Evolutionary conservation across 2,797 vertebrate genomes (phyloP).

Genomic region (Acanthopagrus latus): DNA sequence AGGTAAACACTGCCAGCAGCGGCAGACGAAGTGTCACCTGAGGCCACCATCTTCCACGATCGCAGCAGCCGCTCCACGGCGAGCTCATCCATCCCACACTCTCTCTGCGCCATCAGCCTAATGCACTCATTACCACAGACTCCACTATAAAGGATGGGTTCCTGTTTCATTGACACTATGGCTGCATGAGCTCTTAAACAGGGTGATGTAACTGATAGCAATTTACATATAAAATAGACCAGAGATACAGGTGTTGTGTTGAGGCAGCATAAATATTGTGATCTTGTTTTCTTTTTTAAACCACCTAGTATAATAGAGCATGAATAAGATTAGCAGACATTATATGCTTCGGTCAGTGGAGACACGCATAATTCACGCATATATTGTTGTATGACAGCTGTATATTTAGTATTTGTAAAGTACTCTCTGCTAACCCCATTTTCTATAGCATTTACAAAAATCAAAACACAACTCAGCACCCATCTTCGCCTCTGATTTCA

Average conservation of each 20-base stretch:
- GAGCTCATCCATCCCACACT: conserved; percentile 44
- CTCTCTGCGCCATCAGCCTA: conserved; percentile 45
- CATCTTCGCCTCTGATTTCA: conserved; percentile 5
- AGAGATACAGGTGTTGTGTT: conserved; percentile 34
- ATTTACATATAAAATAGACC: conserved; percentile 67
- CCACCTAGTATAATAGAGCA: conserved; percentile 33
- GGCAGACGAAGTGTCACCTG: conserved; percentile 40
- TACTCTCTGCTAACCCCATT: conserved; percentile 27
- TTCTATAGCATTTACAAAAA: conserved; percentile 16
- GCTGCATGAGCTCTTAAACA: conserved; percentile 49
- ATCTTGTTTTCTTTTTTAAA: conserved; percentile 38
- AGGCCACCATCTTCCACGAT: conserved; percentile 39
- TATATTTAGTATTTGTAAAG: neutral
- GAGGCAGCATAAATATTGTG: conserved; percentile 47
- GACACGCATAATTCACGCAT: conserved; percentile 6
- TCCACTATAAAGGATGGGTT: conserved; percentile 32
- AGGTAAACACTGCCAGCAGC: conserved; percentile 58
- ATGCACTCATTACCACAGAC: conserved; percentile 63
- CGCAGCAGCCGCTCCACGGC: conserved; percentile 30
- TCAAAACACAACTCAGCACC: conserved; percentile 2
- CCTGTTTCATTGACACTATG: conserved; percentile 31
- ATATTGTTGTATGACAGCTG: conserved; percentile 6
- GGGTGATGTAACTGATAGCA: conserved; percentile 70
- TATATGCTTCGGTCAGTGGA: conserved; percentile 41
- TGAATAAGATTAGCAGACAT: conserved; percentile 54